phyloP scores from a whole-genome alignment of 2,113 vertebrate genomes.

The Myotis davidii region DNA sequence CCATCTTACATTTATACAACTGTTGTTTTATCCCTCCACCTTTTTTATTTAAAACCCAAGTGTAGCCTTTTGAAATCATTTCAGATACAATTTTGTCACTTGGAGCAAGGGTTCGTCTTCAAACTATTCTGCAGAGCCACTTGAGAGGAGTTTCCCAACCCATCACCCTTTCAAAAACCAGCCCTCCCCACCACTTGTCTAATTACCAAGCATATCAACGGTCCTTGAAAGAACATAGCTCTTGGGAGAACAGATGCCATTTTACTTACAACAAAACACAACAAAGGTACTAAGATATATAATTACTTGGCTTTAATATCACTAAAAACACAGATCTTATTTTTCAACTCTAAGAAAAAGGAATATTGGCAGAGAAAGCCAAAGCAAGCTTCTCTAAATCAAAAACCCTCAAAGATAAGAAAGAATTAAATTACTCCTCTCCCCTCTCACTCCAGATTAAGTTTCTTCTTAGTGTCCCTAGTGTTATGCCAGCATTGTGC shows the following conservation, averaged over 20 bases:
- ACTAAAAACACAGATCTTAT: conserved; percentile 9
- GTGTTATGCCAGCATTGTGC: not conserved
- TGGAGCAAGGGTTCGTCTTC: not conserved
- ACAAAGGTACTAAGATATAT: not conserved
- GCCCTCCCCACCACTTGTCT: not conserved
- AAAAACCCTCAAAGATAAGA: conserved; percentile 1
- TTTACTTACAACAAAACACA: not conserved
- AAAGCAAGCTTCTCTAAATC: not conserved
- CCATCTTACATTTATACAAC: not conserved
- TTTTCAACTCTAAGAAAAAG: conserved; percentile 31
- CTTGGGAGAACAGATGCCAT: not conserved
- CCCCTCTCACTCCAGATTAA: not conserved
- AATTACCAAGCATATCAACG: not conserved
- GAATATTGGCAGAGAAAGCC: not conserved
- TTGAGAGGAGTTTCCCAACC: not conserved
- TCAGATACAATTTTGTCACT: not conserved
- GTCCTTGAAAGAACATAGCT: not conserved
- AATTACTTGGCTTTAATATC: not conserved
- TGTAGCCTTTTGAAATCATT: not conserved
- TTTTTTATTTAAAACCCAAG: not conserved
- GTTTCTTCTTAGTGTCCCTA: not conserved
- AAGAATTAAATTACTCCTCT: not conserved
- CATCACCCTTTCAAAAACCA: not conserved
- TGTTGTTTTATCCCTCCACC: not conserved
- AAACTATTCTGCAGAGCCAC: not conserved